phyloP scores from a whole-genome alignment of 2,888 invertebrate genomes.

The Dascillus cervinus region DNA sequence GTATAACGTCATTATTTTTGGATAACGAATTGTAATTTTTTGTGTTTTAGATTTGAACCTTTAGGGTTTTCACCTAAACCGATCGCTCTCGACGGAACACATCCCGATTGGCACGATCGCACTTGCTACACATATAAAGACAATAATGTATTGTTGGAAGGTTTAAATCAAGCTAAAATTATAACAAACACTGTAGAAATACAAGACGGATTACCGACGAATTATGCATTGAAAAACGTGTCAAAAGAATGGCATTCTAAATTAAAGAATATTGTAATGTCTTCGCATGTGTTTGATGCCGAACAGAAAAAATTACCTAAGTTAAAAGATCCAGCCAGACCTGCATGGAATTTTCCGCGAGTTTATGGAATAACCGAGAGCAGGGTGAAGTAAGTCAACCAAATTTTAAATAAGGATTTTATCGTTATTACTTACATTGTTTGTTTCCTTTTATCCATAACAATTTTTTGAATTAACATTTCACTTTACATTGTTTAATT shows the following conservation, averaged over 20 bases:
- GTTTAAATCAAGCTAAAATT: conserved; percentile 70
- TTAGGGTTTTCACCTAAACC: conserved; percentile 43
- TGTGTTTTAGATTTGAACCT: conserved; percentile 30
- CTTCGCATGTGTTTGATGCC: conserved; percentile 66
- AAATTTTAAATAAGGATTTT: too few relatives aligned
- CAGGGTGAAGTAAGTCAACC: conserved; percentile 56
- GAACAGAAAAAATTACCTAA: conserved; percentile 71
- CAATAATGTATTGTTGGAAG: conserved; percentile 60
- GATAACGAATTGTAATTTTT: conserved; percentile 7
- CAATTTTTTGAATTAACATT: too few relatives aligned
- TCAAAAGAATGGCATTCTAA: conserved; percentile 49
- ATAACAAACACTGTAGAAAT: conserved; percentile 69
- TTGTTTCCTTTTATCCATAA: too few relatives aligned
- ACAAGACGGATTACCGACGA: conserved; percentile 53
- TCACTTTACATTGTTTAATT: too few relatives aligned
- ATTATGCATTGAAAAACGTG: conserved; percentile 46
- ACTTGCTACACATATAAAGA: conserved; percentile 54
- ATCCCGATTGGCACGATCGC: conserved; percentile 58
- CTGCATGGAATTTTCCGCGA: conserved; percentile 64
- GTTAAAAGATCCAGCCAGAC: conserved; percentile 59
- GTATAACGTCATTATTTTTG: background rate
- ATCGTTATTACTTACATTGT: too few relatives aligned
- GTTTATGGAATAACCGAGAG: conserved; percentile 65
- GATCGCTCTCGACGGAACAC: conserved; percentile 47
- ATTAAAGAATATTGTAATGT: conserved; percentile 56